These are phyloP conservation scores for Temnothorax unifasciatus DNA, from an alignment of 2,888 invertebrate species.

Conservation along the genomic window DNA sequence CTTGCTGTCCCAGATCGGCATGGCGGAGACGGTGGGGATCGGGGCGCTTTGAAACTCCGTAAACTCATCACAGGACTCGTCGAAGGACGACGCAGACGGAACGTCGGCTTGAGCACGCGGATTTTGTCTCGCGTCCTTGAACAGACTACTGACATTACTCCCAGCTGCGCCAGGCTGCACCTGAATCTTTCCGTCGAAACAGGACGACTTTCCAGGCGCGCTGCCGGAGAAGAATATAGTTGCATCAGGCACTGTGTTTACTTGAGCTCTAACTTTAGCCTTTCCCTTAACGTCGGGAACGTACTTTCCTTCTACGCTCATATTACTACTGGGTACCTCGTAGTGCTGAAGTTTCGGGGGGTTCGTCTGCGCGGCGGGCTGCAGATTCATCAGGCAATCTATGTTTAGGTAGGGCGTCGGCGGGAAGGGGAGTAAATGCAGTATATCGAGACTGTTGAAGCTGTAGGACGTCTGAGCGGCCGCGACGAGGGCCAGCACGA, in stretches of 20 bases:
- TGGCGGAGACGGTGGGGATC: slow-evolving; percentile 71
- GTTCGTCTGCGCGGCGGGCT: slow-evolving; percentile 61
- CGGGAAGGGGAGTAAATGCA: slow-evolving; percentile 82
- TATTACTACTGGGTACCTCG: slow-evolving; percentile 73
- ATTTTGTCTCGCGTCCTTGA: slow-evolving; percentile 60
- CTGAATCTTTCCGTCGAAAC: slow-evolving; percentile 60
- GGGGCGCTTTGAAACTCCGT: slow-evolving; percentile 87
- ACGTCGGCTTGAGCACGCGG: slow-evolving; percentile 54
- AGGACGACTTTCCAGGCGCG: slow-evolving; percentile 58
- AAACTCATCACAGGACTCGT: slow-evolving; percentile 85
- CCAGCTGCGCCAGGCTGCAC: slow-evolving; percentile 34
- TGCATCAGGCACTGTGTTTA: slow-evolving; percentile 56
- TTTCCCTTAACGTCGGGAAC: slow-evolving; percentile 61
- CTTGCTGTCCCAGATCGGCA: slow-evolving; percentile 82
- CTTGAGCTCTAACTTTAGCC: slow-evolving; percentile 55
- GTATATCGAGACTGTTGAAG: slow-evolving; percentile 83
- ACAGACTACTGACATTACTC: slow-evolving; percentile 58
- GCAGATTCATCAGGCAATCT: slow-evolving; percentile 69
- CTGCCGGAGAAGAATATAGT: slow-evolving; percentile 48
- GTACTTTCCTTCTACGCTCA: slow-evolving; percentile 63
- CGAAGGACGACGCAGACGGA: slow-evolving; percentile 19
- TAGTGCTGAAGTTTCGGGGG: slow-evolving; percentile 60
- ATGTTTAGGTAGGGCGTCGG: slow-evolving; percentile 85
- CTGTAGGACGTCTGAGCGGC: slow-evolving; percentile 86
- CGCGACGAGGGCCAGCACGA: slow-evolving; percentile 86